phyloP scores from a whole-genome alignment of 2,888 invertebrate genomes.

The Phengaris arion region DNA sequence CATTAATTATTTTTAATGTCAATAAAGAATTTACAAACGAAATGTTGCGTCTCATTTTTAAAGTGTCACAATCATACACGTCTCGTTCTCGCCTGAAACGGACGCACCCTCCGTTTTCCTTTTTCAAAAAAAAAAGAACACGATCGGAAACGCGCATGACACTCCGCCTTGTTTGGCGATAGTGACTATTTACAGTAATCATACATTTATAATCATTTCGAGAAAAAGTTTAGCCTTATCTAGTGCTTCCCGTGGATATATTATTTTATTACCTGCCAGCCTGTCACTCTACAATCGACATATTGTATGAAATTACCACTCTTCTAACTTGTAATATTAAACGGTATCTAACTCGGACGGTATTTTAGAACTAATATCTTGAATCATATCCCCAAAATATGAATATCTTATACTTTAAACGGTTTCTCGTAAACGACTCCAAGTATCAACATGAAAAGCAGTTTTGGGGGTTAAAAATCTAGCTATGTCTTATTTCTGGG shows the following conservation, averaged over 20 bases:
- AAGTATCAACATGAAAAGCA: too few relatives aligned
- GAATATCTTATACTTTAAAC: too few relatives aligned
- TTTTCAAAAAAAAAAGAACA: slow-evolving; percentile 41
- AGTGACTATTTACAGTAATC: slow-evolving; percentile 36
- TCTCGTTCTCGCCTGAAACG: slow-evolving; percentile 33
- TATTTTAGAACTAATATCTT: background rate
- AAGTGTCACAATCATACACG: slow-evolving; percentile 4
- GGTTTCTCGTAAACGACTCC: too few relatives aligned
- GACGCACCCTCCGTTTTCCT: slow-evolving; percentile 44
- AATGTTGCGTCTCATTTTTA: slow-evolving; percentile 10
- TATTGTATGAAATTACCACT: slow-evolving; percentile 1
- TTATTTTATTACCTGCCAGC: slow-evolving; percentile 18
- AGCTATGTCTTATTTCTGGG: too few relatives aligned
- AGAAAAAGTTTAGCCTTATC: slow-evolving; percentile 35
- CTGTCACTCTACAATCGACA: slow-evolving; percentile 11
- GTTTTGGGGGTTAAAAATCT: too few relatives aligned
- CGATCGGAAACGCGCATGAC: slow-evolving; percentile 43
- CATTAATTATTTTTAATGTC: slow-evolving; percentile 13
- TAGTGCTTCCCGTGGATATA: slow-evolving; percentile 28
- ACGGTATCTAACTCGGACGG: background rate
- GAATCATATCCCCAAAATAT: background rate
- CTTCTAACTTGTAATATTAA: background rate
- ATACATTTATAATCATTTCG: slow-evolving; percentile 41
- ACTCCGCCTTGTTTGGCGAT: slow-evolving; percentile 40
- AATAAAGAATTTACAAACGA: slow-evolving; percentile 20